Evolutionary conservation across 2,888 invertebrate genomes (phyloP).

Genomic region (Drosophila macrospina): DNA sequence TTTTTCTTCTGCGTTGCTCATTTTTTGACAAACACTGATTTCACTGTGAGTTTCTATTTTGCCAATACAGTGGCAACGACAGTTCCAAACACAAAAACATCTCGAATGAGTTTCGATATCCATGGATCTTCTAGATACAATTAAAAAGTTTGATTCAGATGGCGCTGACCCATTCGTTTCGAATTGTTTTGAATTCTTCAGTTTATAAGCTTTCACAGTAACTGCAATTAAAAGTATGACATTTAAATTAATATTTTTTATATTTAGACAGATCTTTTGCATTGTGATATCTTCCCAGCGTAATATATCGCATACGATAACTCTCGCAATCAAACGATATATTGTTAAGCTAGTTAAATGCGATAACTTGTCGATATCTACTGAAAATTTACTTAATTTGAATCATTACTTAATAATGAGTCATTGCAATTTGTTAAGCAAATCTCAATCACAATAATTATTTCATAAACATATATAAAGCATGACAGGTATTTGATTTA

Average conservation of each 20-base stretch:
- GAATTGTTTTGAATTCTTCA: background rate
- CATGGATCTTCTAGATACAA: slow-evolving; percentile 66
- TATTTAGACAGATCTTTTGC: background rate
- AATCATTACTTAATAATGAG: too few relatives aligned
- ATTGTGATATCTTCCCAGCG: too few relatives aligned
- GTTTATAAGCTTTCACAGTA: slow-evolving; percentile 5
- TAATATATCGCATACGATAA: background rate
- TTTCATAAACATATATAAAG: too few relatives aligned
- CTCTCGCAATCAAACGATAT: background rate
- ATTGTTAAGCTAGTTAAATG: background rate
- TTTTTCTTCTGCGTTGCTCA: slow-evolving; percentile 47
- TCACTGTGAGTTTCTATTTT: slow-evolving; percentile 68
- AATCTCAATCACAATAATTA: too few relatives aligned
- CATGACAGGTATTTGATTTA: too few relatives aligned
- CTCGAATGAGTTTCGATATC: slow-evolving; percentile 70
- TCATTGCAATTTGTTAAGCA: too few relatives aligned
- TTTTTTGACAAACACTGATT: slow-evolving; percentile 68
- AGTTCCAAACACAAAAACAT: slow-evolving; percentile 83
- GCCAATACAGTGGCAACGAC: slow-evolving; percentile 78
- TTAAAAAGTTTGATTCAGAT: slow-evolving; percentile 1
- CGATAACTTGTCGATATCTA: background rate
- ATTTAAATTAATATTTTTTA: background rate
- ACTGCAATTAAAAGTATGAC: slow-evolving; percentile 27
- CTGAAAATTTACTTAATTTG: too few relatives aligned
- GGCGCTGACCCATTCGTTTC: background rate